Evolutionary conservation across 2,113 vertebrate genomes (phyloP), one percentile per base, ranked within the genome.

Genomic region (Petromus typicus): DNA sequence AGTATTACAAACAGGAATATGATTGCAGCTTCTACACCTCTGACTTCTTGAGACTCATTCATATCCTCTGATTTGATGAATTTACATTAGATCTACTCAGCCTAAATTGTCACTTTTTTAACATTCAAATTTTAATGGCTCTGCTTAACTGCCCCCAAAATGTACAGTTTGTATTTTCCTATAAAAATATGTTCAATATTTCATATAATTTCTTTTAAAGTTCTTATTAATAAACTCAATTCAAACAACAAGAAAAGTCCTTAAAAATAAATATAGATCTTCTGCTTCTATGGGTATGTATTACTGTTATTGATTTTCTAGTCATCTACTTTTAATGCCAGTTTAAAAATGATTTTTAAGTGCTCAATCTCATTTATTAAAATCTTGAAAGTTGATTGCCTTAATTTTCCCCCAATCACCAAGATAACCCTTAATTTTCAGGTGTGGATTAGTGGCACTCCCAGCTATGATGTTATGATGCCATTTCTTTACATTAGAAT

Each of bases 401-500:
- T 91, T 92, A 95, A 95, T 98, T 97, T 97, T 89, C 64, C 9
- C 91, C 66, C 87, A 96, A 86, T 98, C 93, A 96, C 97, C 23
- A 97, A 84, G 95, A 97, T 56, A 97, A 89, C 40, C 37, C 43
- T 89, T 92, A 95, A 96, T 97, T 96, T 97, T 91, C 97, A 93
- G 85, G 79, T 95, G 96, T 91, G 61, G n/a, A 92, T 97, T 95
- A 96, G 76, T 82, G 20, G 43, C 95, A 93, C 51, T 96, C 54
- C 78, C 95, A 86, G 86, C 4, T 54, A 43, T 83, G 86, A 96
- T 71, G 56, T 83, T 97, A 92, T 87, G 94, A 97, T 88, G 89
- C 79, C 25, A 97, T 96, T 97, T 90, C 96, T 97, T 97, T 97
- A 95, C 80, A 95, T 98, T 96, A 96, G 90, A 96, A 97, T 97